Percentiles rank a stretch among this genome's conserved stretches.
Evolutionary conservation across 1,140 invertebrate species (phyloP).

Genomic region (Calliphora vicina): DNA sequence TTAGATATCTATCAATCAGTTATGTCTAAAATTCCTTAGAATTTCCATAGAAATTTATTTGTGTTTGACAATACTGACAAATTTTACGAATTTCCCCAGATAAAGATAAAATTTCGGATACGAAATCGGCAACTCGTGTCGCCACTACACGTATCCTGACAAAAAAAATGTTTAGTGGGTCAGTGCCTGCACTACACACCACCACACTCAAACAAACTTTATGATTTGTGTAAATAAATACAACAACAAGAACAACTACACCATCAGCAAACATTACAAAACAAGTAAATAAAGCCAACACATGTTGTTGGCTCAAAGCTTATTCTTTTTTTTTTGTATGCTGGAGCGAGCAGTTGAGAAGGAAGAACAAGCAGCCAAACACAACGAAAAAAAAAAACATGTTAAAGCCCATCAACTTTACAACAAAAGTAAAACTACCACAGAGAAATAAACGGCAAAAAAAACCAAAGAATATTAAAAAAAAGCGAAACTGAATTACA

Average conservation of each 20-base stretch:
- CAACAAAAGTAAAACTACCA: neutral
- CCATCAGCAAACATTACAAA: neutral
- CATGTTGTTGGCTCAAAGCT: constrained; percentile 8
- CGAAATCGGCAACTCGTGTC: too few species aligned
- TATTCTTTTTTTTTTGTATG: too few species aligned
- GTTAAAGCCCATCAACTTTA: constrained; percentile 26
- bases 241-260: neutral
- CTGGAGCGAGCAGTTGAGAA: neutral
- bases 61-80: too few species aligned
- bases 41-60: too few species aligned
- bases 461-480: constrained; percentile 3
- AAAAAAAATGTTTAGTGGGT: too few species aligned
- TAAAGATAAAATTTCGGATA: too few species aligned
- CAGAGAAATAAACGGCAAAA: neutral
- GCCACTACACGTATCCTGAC: too few species aligned
- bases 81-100: too few species aligned
- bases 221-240: neutral
- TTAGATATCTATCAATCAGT: too few species aligned
- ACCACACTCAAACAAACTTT: too few species aligned
- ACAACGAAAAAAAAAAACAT: neutral
- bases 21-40: too few species aligned
- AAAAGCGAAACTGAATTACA: constrained; percentile 33
- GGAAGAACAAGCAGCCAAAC: neutral
- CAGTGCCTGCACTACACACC: neutral
- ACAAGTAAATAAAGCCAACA: constrained; percentile 14